Evolutionary conservation across 2,113 vertebrate genomes (phyloP), one percentile per base, ranked within the genome.

Genomic region (Phrynosoma blainvillii): DNA sequence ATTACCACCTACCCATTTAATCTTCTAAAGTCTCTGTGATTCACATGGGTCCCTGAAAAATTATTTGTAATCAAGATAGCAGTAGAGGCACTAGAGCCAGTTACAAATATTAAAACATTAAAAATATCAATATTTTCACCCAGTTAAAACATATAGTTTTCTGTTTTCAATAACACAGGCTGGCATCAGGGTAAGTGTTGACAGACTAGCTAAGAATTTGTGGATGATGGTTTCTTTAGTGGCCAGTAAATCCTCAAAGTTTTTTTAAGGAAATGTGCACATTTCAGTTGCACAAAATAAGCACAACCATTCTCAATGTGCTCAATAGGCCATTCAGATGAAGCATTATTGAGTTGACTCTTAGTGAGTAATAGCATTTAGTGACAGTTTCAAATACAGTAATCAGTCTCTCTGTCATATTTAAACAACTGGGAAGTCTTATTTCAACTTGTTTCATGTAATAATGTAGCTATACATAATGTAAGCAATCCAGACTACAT

Each of bases 361-460:
- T 93, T 82, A 89, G 89, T 62, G 68, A 94, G 95, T 81, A 95
- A 92, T 81, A 92, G 36, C 88, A 88, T 93, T 90, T 80, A 92
- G 85, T 94, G 91, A 86, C 90, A 90, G 89, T 62, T 86, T n/a
- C 82, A 89, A 91, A 84, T 18, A 88, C 13, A 76, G 82, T 84
- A 90, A 91, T 91, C 82, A 81, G 70, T 90, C 86, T 80, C 68
- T 23, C 74, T 91, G 87, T 91, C 91, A 93, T 42, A 76, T 87
- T 62, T 54, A 73, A 75, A 71, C 65, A 54, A 71, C 56, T 77
- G 79, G 85, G 27, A 89, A 87, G 21, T 14, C 75, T 56, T 77
- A 83, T 74, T 75, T 40, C 62, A 77, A 80, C 84, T 89, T 87
- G 81, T 87, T 92, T 62, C 82, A 42, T 91, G 85, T 86, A 54